These are phyloP conservation scores for Ciconia maguari DNA, from an alignment of 2,113 vertebrate species.

Conservation along the genomic window DNA sequence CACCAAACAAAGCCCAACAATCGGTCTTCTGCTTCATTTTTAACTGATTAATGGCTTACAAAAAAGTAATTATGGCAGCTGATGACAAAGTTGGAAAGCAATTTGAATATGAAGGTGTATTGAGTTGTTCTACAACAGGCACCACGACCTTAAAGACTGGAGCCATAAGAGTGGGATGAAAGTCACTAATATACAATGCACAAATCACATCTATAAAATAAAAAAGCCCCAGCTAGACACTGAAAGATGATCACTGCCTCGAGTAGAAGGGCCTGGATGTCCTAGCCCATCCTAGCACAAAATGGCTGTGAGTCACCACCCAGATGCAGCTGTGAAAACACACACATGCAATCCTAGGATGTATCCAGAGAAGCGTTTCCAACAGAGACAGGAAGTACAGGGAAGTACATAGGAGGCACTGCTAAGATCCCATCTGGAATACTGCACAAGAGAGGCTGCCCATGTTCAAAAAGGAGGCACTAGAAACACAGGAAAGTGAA, in stretches of 20 bases:
- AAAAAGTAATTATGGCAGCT: background rate
- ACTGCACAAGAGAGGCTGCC: background rate
- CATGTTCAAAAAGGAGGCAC: background rate
- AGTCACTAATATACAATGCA: background rate
- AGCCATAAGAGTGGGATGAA: background rate
- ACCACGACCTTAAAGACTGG: background rate
- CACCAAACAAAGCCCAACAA: background rate
- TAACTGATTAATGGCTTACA: background rate
- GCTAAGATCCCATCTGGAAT: background rate
- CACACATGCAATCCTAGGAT: background rate
- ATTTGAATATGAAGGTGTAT: background rate
- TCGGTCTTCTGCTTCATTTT: background rate
- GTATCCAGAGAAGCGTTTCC: background rate
- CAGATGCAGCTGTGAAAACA: background rate
- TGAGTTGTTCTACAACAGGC: background rate
- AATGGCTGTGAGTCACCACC: background rate
- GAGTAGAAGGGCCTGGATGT: background rate
- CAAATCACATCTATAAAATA: background rate
- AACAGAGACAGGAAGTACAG: background rate
- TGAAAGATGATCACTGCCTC: background rate
- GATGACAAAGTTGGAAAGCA: background rate
- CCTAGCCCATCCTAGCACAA: background rate
- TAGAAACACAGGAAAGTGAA: background rate
- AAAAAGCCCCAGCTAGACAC: background rate
- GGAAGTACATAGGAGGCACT: background rate